These are phyloP conservation scores for Rhinichthys osculus DNA, from an alignment of 2,797 vertebrate species.

Conservation along the genomic window DNA sequence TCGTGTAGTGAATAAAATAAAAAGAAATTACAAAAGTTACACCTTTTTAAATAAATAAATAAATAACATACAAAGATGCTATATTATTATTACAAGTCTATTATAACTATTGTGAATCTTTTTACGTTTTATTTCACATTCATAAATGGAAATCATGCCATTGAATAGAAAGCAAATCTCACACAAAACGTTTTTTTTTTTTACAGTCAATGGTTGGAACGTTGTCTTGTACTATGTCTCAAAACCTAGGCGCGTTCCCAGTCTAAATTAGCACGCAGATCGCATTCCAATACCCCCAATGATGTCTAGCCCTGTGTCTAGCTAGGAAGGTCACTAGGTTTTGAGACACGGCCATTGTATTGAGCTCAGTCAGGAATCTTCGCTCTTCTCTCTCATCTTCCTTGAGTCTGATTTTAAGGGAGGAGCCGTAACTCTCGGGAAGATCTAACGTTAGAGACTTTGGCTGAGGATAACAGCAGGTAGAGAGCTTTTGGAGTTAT, in stretches of 20 bases:
- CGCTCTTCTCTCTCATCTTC: constrained; percentile 7
- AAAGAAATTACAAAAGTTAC: background rate
- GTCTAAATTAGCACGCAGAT: too few species aligned
- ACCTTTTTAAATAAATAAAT: background rate
- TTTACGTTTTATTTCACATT: background rate
- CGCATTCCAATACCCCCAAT: background rate
- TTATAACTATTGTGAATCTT: background rate
- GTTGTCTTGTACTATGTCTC: too few species aligned
- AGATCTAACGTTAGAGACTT: background rate
- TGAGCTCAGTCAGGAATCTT: background rate
- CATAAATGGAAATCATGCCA: too few species aligned
- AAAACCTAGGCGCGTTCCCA: background rate
- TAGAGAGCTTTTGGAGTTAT: background rate
- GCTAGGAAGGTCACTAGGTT: background rate
- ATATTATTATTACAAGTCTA: background rate
- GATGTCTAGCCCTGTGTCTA: too few species aligned
- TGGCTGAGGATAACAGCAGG: constrained; percentile 16
- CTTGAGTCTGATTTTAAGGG: background rate
- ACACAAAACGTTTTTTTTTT: too few species aligned
- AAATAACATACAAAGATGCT: background rate
- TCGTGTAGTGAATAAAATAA: background rate
- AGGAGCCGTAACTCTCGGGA: constrained; percentile 21
- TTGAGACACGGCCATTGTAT: constrained; percentile 5
- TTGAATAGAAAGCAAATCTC: too few species aligned
- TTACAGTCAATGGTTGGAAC: too few species aligned